These are phyloP conservation scores for Spermophilus dauricus DNA, from an alignment of 2,113 vertebrate species.

Conservation along the genomic window DNA sequence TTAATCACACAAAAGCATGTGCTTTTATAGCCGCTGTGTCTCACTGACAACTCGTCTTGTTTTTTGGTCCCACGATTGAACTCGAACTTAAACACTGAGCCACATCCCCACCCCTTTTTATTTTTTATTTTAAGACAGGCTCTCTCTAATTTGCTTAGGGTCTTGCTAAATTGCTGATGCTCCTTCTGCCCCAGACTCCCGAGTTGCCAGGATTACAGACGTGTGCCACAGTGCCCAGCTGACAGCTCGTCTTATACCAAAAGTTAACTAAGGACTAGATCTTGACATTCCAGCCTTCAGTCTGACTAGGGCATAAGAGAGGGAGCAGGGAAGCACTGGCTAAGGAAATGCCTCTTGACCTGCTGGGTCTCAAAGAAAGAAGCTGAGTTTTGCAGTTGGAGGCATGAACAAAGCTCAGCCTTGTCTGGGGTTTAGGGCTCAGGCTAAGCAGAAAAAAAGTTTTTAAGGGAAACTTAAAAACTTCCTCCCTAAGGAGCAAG, in stretches of 20 bases:
- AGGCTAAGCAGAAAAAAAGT: slow-evolving; percentile 4
- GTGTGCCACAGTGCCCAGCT: too few relatives aligned
- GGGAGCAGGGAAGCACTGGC: neutral
- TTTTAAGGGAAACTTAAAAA: neutral
- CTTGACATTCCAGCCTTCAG: neutral
- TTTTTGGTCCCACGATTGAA: too few relatives aligned
- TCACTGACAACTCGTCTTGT: neutral
- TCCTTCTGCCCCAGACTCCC: too few relatives aligned
- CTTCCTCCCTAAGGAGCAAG: neutral
- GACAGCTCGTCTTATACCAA: neutral
- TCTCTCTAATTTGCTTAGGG: too few relatives aligned
- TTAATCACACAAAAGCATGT: neutral
- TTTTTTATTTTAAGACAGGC: too few relatives aligned
- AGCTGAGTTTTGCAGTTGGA: neutral
- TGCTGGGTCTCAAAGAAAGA: neutral
- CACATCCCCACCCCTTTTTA: too few relatives aligned
- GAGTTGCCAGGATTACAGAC: too few relatives aligned
- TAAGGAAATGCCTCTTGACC: neutral
- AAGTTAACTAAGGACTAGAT: neutral
- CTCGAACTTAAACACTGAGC: too few relatives aligned
- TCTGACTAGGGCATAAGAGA: neutral
- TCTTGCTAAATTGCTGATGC: too few relatives aligned
- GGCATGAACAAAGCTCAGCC: neutral
- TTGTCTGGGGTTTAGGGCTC: neutral
- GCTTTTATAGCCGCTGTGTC: neutral